phyloP scores from a whole-genome alignment of 2,797 vertebrate genomes.

The Schizopygopsis pylzovi region DNA sequence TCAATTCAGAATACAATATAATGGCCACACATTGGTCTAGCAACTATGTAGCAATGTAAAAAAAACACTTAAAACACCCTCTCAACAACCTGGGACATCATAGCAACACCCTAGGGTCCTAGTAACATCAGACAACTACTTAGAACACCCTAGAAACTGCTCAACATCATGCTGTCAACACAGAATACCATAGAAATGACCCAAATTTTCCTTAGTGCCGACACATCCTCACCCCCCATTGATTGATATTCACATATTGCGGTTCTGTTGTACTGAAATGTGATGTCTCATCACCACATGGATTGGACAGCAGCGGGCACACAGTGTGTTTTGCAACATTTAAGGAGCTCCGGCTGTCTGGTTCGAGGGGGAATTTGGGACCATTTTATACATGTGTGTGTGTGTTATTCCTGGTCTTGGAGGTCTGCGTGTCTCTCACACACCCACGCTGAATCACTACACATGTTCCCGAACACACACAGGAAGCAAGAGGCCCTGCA shows the following conservation, averaged over 20 bases:
- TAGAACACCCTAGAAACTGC: neutral
- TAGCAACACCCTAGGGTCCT: no score
- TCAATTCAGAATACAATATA: neutral
- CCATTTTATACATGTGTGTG: conserved; percentile 39
- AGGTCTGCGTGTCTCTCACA: conserved; percentile 63
- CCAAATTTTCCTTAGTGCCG: no score
- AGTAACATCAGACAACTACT: neutral
- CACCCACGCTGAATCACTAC: conserved; percentile 73
- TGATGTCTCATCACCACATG: neutral
- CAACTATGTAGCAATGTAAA: neutral
- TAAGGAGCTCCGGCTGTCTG: conserved; percentile 6
- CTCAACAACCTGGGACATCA: no score
- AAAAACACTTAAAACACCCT: no score
- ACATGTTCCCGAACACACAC: conserved; percentile 66
- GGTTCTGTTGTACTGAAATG: neutral
- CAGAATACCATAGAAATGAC: neutral
- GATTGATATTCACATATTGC: neutral
- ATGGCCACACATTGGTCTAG: neutral
- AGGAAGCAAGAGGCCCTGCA: conserved; percentile 74
- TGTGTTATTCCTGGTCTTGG: conserved; percentile 28
- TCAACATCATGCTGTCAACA: neutral
- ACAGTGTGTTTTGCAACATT: conserved; percentile 7
- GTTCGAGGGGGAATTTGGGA: conserved; percentile 23
- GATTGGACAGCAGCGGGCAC: neutral
- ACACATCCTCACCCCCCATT: no score